Conservation (phyloP, 1,140 invertebrate genomes). For the Drosophila gunungcola region DNA sequence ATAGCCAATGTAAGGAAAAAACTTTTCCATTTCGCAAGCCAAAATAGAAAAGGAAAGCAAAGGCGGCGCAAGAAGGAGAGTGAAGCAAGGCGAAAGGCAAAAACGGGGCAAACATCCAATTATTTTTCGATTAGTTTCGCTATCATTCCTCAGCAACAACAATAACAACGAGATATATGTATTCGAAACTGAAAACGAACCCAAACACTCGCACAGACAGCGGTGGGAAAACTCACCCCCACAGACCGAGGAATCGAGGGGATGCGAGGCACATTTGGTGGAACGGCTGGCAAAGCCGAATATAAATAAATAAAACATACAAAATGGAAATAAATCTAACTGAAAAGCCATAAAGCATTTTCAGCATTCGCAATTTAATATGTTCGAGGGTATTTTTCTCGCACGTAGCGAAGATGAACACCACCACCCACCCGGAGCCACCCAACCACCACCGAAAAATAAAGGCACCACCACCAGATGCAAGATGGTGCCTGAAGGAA, state of each 20-base stretch:
- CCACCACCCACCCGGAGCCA: conserved; percentile 29
- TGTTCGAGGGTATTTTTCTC: conserved; percentile 83
- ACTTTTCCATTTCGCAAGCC: conserved; percentile 58
- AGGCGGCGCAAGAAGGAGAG: conserved; percentile 33
- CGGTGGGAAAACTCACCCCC: conserved; percentile 58
- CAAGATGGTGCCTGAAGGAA: conserved; percentile 78
- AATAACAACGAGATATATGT: conserved; percentile 49
- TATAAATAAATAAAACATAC: conserved; percentile 85
- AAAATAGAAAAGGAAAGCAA: conserved; percentile 56
- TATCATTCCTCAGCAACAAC: conserved; percentile 78
- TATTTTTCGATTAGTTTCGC: conserved; percentile 85
- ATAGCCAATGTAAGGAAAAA: conserved; percentile 68
- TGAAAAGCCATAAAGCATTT: conserved; percentile 85
- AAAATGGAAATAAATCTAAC: conserved; percentile 85
- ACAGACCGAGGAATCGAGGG: conserved; percentile 3
- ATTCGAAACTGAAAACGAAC: conserved; percentile 66
- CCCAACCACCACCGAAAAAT: conserved; percentile 35
- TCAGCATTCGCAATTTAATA: conserved; percentile 84
- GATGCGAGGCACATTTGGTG: conserved; percentile 45
- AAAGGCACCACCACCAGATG: conserved; percentile 48
- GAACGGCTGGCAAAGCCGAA: conserved; percentile 59
- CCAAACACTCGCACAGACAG: conserved; percentile 36
- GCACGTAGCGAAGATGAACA: conserved; percentile 80
- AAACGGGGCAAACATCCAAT: conserved; percentile 79
- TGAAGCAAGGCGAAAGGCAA: conserved; percentile 36